Evolutionary conservation across 2,888 invertebrate genomes (phyloP).

Genomic region (Neoaliturus tenellus): DNA sequence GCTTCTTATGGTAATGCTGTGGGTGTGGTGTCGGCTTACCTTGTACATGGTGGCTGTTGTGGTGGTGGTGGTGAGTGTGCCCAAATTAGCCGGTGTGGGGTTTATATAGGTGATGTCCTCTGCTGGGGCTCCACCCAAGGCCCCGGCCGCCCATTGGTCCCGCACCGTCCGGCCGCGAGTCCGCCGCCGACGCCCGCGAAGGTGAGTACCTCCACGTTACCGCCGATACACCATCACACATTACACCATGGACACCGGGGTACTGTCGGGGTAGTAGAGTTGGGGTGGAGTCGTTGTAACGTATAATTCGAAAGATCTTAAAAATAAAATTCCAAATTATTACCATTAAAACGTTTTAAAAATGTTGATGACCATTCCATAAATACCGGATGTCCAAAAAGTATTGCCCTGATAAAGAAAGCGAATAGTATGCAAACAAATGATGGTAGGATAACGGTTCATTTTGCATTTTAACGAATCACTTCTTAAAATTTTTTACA

Average conservation of each 20-base stretch:
- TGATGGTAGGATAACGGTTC: too few relatives aligned
- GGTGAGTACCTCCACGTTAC: slow-evolving; percentile 22
- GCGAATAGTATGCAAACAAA: too few relatives aligned
- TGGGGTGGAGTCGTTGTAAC: too few relatives aligned
- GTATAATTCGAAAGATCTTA: too few relatives aligned
- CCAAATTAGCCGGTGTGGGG: slow-evolving; percentile 33
- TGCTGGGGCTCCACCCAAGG: slow-evolving; percentile 16
- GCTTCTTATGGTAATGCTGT: too few relatives aligned
- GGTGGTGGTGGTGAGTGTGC: slow-evolving; percentile 16
- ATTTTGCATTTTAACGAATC: too few relatives aligned
- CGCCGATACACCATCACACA: not conserved
- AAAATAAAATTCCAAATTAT: too few relatives aligned
- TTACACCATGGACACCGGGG: not conserved
- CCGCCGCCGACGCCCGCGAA: not conserved
- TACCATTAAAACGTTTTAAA: too few relatives aligned
- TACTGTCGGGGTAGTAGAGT: not conserved
- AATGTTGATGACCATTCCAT: too few relatives aligned
- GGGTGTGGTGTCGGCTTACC: slow-evolving; percentile 3
- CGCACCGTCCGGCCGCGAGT: not conserved
- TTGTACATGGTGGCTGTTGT: slow-evolving; percentile 47
- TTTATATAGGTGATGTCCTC: slow-evolving; percentile 46
- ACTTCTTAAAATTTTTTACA: too few relatives aligned
- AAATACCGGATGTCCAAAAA: too few relatives aligned
- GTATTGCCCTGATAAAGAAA: too few relatives aligned
- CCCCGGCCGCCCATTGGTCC: not conserved